Conservation (phyloP, 2,113 vertebrate species). For the Neoarius graeffei region DNA sequence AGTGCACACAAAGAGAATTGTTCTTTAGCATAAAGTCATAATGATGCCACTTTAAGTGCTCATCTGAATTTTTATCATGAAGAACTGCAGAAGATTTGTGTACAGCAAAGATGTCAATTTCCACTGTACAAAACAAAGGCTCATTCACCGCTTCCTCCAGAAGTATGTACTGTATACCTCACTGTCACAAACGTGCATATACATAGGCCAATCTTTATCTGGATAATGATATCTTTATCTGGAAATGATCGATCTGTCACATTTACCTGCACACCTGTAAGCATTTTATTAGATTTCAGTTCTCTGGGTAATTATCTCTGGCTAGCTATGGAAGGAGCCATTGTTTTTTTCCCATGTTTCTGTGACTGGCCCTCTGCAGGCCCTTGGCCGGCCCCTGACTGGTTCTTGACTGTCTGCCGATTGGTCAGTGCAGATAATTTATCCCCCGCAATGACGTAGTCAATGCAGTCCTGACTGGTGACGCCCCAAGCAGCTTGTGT, state of each 20-base stretch:
- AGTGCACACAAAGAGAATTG: background rate
- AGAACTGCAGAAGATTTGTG: background rate
- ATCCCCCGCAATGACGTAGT: too few relatives aligned
- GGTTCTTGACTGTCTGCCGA: too few relatives aligned
- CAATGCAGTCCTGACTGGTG: too few relatives aligned
- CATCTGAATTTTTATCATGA: background rate
- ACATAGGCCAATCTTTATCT: background rate
- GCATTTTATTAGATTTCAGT: too few relatives aligned
- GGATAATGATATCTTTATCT: background rate
- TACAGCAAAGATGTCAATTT: background rate
- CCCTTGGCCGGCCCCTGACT: too few relatives aligned
- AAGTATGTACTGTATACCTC: background rate
- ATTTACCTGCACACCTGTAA: background rate
- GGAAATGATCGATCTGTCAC: background rate
- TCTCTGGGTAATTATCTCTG: too few relatives aligned
- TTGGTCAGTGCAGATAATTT: too few relatives aligned
- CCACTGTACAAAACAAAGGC: background rate
- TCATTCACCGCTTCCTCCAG: background rate
- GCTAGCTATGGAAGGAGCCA: too few relatives aligned
- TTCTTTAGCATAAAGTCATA: background rate
- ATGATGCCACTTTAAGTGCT: background rate
- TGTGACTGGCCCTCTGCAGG: too few relatives aligned
- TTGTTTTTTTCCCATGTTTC: too few relatives aligned
- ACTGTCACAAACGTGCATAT: background rate
- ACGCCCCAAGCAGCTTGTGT: too few relatives aligned